These are phyloP conservation scores for Dunckerocampus dactyliophorus DNA, from an alignment of 2,113 vertebrate genomes.

Conservation along the genomic window DNA sequence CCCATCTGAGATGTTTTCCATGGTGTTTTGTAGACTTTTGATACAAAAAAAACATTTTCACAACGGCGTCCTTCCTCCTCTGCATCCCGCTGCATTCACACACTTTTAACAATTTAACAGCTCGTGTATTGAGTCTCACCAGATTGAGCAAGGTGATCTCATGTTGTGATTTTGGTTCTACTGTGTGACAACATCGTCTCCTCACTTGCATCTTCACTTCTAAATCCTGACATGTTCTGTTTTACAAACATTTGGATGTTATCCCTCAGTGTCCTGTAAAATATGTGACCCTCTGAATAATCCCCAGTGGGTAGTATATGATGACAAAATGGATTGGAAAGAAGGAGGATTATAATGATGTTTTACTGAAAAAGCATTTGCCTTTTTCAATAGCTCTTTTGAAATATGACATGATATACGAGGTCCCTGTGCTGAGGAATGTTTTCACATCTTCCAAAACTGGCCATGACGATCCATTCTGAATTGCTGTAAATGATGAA, in stretches of 20 bases:
- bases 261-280: background rate
- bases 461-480: conserved; percentile 1
- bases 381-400: background rate
- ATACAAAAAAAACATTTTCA: too few relatives aligned
- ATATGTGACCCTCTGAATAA: background rate
- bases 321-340: background rate
- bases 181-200: background rate
- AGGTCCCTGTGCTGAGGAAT: background rate
- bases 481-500: conserved; percentile 8
- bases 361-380: background rate
- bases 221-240: background rate
- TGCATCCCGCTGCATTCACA: too few relatives aligned
- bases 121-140: background rate
- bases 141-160: background rate
- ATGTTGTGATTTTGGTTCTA: background rate
- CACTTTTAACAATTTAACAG: background rate
- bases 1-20: too few relatives aligned
- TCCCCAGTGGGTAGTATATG: background rate
- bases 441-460: conserved; percentile 2
- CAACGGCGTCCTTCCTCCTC: too few relatives aligned
- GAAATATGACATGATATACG: background rate
- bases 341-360: background rate
- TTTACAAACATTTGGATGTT: background rate
- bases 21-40: too few relatives aligned
- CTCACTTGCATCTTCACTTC: background rate